Conservation (phyloP, 2,888 invertebrate genomes). For the Dioctria linearis region DNA sequence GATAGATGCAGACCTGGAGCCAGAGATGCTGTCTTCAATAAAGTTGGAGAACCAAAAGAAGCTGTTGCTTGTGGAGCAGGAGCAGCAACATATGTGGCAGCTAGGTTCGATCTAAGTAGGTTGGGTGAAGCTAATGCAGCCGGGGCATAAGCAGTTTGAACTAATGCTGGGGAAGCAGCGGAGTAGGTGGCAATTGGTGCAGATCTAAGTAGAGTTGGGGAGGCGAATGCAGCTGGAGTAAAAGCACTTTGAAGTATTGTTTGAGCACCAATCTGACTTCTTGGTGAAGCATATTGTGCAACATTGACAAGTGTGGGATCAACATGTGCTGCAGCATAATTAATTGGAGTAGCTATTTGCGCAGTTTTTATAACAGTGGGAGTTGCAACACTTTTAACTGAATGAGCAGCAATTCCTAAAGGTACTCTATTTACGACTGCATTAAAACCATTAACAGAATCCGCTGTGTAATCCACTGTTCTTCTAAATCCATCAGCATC, state of each 20-base stretch:
- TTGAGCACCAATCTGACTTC: not conserved
- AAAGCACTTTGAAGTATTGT: too few species aligned
- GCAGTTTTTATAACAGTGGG: slow-evolving; percentile 54
- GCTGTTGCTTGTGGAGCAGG: slow-evolving; percentile 56
- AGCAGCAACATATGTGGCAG: slow-evolving; percentile 63
- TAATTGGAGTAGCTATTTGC: not conserved
- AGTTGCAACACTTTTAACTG: slow-evolving; percentile 61
- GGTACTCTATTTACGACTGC: slow-evolving; percentile 67
- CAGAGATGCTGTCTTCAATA: slow-evolving; percentile 56
- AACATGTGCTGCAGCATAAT: not conserved
- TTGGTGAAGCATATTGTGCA: not conserved
- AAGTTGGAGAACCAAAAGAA: not conserved
- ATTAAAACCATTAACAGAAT: slow-evolving; percentile 70
- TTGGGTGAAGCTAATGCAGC: slow-evolving; percentile 49
- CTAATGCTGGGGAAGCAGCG: slow-evolving; percentile 55
- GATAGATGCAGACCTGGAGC: slow-evolving; percentile 56
- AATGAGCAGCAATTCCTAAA: slow-evolving; percentile 55
- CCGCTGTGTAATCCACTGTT: slow-evolving; percentile 70
- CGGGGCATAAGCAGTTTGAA: slow-evolving; percentile 41
- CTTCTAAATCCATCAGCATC: slow-evolving; percentile 71
- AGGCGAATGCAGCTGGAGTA: not conserved
- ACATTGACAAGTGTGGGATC: not conserved
- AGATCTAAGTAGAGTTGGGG: not conserved
- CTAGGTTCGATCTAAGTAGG: slow-evolving; percentile 54
- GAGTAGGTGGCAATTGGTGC: not conserved